These are phyloP conservation scores for Syngnathus rostellatus DNA, from an alignment of 2,797 vertebrate genomes.

Conservation along the genomic window DNA sequence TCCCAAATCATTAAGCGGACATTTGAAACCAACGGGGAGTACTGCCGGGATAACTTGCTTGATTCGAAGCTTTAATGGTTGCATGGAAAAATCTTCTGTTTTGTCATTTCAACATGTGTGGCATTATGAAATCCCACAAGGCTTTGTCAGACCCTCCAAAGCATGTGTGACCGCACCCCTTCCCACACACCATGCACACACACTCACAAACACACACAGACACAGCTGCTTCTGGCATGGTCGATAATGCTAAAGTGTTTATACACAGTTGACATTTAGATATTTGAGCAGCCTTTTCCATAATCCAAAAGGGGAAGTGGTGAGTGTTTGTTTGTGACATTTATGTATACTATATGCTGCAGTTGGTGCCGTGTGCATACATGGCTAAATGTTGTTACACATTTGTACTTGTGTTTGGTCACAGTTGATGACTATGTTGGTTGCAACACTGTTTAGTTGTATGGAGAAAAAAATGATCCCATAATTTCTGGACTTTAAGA, in stretches of 20 bases:
- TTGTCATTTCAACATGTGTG: conserved; percentile 19
- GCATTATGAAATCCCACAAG: conserved; percentile 32
- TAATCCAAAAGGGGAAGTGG: conserved; percentile 55
- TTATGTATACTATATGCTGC: conserved; percentile 35
- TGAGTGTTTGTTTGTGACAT: conserved; percentile 59
- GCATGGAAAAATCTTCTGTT: conserved; percentile 16
- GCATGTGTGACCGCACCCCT: conserved; percentile 10
- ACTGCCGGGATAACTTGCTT: neutral
- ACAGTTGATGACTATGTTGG: neutral
- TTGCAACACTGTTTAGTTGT: conserved; percentile 4
- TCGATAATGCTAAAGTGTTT: conserved; percentile 71
- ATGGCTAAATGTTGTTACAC: neutral
- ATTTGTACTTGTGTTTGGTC: neutral
- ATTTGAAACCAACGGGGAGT: conserved; percentile 6
- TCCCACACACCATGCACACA: neutral
- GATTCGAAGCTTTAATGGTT: conserved; percentile 18
- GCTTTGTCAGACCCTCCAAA: conserved; percentile 42
- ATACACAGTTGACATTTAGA: conserved; percentile 73
- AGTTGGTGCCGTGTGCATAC: neutral
- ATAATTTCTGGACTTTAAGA: too few species aligned
- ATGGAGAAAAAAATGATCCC: neutral
- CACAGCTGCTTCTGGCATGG: conserved; percentile 39
- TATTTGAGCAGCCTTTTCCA: conserved; percentile 63
- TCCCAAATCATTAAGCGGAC: conserved; percentile 8
- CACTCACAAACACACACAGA: neutral